phyloP scores from a whole-genome alignment of 2,113 vertebrate genomes.

The Leiothrix lutea region DNA sequence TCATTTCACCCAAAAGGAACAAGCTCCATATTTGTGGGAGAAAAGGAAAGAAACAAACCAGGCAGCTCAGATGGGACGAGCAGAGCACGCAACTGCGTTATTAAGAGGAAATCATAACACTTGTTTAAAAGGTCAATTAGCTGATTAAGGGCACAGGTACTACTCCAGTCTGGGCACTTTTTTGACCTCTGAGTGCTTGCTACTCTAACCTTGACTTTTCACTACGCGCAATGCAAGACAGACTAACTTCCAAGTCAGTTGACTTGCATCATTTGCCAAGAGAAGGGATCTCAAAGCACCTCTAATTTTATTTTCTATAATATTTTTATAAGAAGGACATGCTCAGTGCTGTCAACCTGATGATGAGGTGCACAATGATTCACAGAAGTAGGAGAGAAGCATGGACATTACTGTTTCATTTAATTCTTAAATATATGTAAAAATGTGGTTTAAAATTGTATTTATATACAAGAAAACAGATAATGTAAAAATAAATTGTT shows the following conservation, averaged over 20 bases:
- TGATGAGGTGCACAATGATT: background rate
- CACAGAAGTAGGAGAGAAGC: background rate
- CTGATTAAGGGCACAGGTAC: background rate
- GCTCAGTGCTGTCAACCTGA: background rate
- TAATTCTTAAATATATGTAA: background rate
- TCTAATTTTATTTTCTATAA: background rate
- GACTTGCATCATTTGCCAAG: background rate
- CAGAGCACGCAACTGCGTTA: background rate
- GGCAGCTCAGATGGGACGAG: background rate
- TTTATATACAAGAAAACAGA: background rate
- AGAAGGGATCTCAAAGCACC: background rate
- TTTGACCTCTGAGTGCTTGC: background rate
- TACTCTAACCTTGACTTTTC: constrained; percentile 2
- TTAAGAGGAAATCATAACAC: background rate
- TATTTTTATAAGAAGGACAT: background rate
- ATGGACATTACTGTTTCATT: background rate
- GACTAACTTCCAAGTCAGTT: background rate
- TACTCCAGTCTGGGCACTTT: background rate
- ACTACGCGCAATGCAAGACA: background rate
- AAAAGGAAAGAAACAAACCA: background rate
- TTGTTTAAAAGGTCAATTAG: background rate
- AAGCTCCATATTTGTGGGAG: rapidly evolving
- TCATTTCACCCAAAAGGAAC: background rate
- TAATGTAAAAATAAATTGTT: background rate
- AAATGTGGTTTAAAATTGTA: background rate